phyloP scores from a whole-genome alignment of 2,113 vertebrate genomes.

The Heterotis niloticus region DNA sequence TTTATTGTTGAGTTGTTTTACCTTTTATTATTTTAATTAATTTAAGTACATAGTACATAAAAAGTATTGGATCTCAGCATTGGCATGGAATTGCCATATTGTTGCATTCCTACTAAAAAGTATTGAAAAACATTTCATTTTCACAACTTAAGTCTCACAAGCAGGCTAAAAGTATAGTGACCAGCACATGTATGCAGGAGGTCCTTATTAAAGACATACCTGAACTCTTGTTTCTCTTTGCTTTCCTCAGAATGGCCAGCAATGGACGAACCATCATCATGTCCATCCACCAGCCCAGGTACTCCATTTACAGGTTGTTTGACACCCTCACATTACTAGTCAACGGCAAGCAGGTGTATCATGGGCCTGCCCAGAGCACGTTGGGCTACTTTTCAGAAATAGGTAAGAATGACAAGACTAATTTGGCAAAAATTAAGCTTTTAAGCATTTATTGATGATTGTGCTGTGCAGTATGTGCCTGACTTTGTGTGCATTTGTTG shows the following conservation, averaged over 20 bases:
- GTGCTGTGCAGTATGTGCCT: neutral
- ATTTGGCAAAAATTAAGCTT: neutral
- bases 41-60: too few relatives aligned
- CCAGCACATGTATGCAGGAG: too few relatives aligned
- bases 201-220: too few relatives aligned
- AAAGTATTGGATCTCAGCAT: too few relatives aligned
- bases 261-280: constrained; percentile 84
- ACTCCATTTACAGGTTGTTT: constrained; percentile 88
- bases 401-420: constrained; percentile 54
- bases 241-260: constrained; percentile 69
- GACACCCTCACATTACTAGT: constrained; percentile 82
- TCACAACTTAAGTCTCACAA: neutral
- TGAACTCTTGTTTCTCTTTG: neutral
- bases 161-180: too few relatives aligned
- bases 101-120: too few relatives aligned
- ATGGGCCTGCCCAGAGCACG: constrained; percentile 69
- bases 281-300: constrained; percentile 93
- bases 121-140: too few relatives aligned
- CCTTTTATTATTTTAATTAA: too few relatives aligned
- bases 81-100: too few relatives aligned
- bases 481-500: neutral
- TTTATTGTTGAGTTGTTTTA: too few relatives aligned
- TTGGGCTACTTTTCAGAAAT: constrained; percentile 74
- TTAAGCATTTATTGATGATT: neutral
- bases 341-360: constrained; percentile 75